A percentile compares a stretch with the other conserved stretches of the same genome.
phyloP scores from a whole-genome alignment of 2,113 vertebrate species.

The Xiphophorus hellerii region DNA sequence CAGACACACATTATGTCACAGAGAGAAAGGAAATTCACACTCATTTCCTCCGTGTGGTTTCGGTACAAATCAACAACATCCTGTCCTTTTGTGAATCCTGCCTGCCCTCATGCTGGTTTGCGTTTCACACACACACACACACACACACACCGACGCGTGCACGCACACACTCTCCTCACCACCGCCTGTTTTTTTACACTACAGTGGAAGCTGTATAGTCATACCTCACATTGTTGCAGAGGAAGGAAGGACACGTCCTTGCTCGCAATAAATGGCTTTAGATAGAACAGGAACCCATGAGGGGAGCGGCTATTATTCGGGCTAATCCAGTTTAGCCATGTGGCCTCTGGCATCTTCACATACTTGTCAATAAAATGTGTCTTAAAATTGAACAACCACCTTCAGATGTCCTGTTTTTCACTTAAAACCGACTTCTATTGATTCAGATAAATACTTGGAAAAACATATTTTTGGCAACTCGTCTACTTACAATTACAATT shows the following conservation, averaged over 20 bases:
- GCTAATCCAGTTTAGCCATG: slow-evolving; percentile 38
- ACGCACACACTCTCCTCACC: background rate
- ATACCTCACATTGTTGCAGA: slow-evolving; percentile 68
- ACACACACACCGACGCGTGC: background rate
- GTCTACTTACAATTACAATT: background rate
- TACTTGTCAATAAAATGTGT: background rate
- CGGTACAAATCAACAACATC: slow-evolving; percentile 96
- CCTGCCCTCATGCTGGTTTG: slow-evolving; percentile 79
- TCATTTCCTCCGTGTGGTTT: slow-evolving; percentile 94
- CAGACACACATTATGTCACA: slow-evolving; percentile 80
- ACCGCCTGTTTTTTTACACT: slow-evolving; percentile 31
- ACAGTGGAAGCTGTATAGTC: slow-evolving; percentile 50
- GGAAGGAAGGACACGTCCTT: slow-evolving; percentile 70
- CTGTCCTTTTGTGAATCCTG: slow-evolving; percentile 92
- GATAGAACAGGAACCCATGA: slow-evolving; percentile 36
- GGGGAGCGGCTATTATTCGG: slow-evolving; percentile 43
- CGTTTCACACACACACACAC: slow-evolving; percentile 49
- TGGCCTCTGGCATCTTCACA: slow-evolving; percentile 25
- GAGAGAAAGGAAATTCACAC: slow-evolving; percentile 90
- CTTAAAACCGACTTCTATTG: background rate
- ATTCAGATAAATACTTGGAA: background rate
- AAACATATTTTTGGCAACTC: background rate
- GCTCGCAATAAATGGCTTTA: slow-evolving; percentile 63
- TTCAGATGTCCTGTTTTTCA: background rate
- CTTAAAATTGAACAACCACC: slow-evolving; percentile 17